Evolutionary conservation across 2,113 vertebrate species (phyloP).

Genomic region (Hippocampus barbouri): DNA sequence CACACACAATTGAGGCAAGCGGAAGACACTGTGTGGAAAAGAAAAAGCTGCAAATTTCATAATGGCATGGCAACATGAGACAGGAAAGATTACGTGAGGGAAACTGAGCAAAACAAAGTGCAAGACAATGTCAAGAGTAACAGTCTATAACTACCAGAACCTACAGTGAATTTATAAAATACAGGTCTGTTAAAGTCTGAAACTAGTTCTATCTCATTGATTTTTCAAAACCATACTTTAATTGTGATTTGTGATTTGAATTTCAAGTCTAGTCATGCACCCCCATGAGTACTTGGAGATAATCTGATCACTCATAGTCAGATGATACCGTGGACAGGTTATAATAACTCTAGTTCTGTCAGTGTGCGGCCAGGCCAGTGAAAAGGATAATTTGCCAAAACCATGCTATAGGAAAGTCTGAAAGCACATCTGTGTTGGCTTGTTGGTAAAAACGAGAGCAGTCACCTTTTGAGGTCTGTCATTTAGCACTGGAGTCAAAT

Average conservation of each 20-base stretch:
- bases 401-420: not conserved
- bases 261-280: not conserved
- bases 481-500: conserved; percentile 22
- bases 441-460: conserved; percentile 23
- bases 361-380: not conserved
- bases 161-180: no score
- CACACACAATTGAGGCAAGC: not conserved
- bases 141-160: not conserved
- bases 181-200: not conserved
- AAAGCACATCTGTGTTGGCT: conserved; percentile 6
- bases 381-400: not conserved
- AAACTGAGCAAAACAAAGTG: not conserved
- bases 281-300: not conserved
- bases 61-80: not conserved
- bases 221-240: no score
- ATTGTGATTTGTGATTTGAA: not conserved
- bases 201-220: no score
- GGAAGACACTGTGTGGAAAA: conserved; percentile 13
- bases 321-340: no score
- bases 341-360: not conserved
- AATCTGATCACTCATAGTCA: not conserved
- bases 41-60: not conserved
- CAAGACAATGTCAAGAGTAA: not conserved
- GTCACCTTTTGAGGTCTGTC: not conserved
- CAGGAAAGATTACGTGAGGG: conserved; percentile 6